Base-by-base conservation (phyloP, 2,797 vertebrate genomes). In the Acrossocheilus fasciatus region DNA sequence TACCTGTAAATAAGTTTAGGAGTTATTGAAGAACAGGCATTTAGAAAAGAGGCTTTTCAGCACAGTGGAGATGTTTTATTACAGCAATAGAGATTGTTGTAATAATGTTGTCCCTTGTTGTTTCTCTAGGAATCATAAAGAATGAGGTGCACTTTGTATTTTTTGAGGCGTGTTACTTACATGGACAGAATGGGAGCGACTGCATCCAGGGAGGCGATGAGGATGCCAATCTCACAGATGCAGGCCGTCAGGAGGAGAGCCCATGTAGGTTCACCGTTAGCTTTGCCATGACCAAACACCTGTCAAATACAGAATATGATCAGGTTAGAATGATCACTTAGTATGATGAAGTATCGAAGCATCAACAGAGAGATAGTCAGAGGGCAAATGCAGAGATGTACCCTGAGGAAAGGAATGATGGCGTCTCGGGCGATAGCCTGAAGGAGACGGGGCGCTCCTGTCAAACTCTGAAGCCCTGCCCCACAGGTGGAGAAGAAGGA, bases 171-270 rank as follows among this genome's bases (percentile, higher is more conserved):
- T 15, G 4, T 39, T 74, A 93, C 96, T 91, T 94, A 99, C 98
- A 99, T 99, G 73, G 98, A 99, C 52, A 99, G 97, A 93, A 99
- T 99, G 77, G 98, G 98, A 81, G 98, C 98, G 0, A 99, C 98
- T 87, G 98, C 94, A 54, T 99, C 98, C 89, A 99, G 95, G 70
- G 98, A 99, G 2, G 98, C 98, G 4, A 99, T 99, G 91, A 99
- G 96, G 93, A 99, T 99, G 78, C 98, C 98, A 2, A 97, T 99
- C 95, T 99, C 98, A 80, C 98, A 99, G 95, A 99, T 99, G 91
- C 97, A 94, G 50, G 97, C 96, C 0, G 98, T 99, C 77, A 99
- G 95, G 69, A 99, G 96, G 81, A 99, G 95, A 30, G 98, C 98
- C 98, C 98, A 99, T 0, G 98, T 99, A 2, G 98, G 98, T 92